Evolutionary conservation across 2,888 invertebrate species (phyloP), one percentile per base, ranked within the genome.

Genomic region (Microplitis deprimator): DNA sequence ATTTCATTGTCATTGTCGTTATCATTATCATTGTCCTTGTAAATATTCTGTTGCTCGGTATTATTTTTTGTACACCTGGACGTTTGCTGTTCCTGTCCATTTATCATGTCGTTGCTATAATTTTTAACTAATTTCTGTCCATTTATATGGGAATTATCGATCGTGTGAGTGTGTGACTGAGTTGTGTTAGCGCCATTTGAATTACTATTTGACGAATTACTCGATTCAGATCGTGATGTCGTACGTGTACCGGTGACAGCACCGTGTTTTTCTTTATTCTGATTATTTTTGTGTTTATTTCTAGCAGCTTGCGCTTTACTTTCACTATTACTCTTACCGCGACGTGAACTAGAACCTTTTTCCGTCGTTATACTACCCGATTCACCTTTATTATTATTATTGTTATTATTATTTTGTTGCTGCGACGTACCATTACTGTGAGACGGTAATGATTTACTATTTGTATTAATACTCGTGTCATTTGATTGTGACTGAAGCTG

Each of bases 241-340:
- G 84, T 82, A 65, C 88, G 84, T 73, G 86, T 84, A 8, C 75
- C 79, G 8, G 82, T 82, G 8, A 8, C 50, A 50, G 50, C 50
- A 2, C 50, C 50, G 72, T 88, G 89, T 77, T 90, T 89, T 59
- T 90, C 90, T 81, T 89, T 90, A 78, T 90, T 90, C 81, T 89
- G 88, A 79, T 88, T 89, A 82, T 89, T 91, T 89, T 91, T 91
- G 86, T 91, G 92, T 86, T 91, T 91, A 83, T 91, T 91, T 81
- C 91, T 88, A 86, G 91, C 92, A 80, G 91, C 90, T 90, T 93
- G 91, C 80, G 89, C 91, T 79, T 90, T 90, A 77, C 88, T 89
- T 82, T 90, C 89, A 80, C 88, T 88, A 82, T 88, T 87, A 83
- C 88, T 88, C 85, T 91, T 87, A 74, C 87, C 85, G 79, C 90